A percentile compares a stretch with the other conserved stretches of the same genome.
These are phyloP conservation scores for Phyllotis vaccarum DNA, from an alignment of 2,797 vertebrate species.

Conservation along the genomic window DNA sequence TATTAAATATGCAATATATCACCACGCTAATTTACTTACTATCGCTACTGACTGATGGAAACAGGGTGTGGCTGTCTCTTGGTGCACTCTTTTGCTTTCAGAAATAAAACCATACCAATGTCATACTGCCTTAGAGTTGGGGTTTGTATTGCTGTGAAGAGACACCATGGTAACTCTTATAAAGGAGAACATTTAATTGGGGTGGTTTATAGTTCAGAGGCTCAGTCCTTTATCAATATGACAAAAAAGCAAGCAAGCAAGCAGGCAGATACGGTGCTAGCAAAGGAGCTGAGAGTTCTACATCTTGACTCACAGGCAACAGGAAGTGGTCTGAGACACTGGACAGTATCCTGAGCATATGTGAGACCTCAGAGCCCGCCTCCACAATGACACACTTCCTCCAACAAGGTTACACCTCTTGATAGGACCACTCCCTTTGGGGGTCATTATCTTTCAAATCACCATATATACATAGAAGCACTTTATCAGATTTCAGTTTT, in stretches of 20 bases:
- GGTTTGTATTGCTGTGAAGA: background rate
- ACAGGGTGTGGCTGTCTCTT: background rate
- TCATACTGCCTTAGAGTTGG: background rate
- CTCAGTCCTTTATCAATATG: background rate
- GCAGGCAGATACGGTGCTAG: background rate
- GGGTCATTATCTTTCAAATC: background rate
- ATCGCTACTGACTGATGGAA: background rate
- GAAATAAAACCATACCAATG: slow-evolving; percentile 6
- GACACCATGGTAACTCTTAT: background rate
- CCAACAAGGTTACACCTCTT: background rate
- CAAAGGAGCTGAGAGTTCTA: background rate
- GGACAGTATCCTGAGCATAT: background rate
- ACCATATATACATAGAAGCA: background rate
- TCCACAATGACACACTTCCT: background rate
- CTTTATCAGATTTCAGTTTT: background rate
- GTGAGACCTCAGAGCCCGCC: background rate
- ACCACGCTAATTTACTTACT: background rate
- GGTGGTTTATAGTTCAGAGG: background rate
- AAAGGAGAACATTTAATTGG: background rate
- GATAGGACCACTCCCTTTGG: background rate
- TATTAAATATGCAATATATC: too few relatives aligned
- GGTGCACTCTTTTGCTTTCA: slow-evolving; percentile 19
- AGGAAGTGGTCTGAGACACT: background rate
- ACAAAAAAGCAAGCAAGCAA: background rate
- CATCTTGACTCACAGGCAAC: background rate